Conservation (phyloP, 2,113 vertebrate species). For the Myiagra hebetior region DNA sequence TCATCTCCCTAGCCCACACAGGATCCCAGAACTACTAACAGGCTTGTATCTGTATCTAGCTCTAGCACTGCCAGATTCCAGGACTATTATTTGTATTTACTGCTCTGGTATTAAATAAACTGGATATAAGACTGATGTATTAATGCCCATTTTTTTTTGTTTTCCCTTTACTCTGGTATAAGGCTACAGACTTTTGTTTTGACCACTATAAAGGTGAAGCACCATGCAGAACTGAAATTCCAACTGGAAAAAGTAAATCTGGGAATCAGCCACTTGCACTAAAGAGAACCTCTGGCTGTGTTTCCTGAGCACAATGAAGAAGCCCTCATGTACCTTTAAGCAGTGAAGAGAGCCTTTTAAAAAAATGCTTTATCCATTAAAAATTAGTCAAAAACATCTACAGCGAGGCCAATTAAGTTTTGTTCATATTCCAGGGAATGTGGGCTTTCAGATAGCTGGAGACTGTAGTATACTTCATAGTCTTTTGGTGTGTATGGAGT, state of each 20-base stretch:
- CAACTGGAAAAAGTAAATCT: background rate
- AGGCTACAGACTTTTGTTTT: background rate
- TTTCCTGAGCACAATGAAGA: background rate
- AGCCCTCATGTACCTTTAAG: background rate
- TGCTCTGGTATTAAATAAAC: constrained; percentile 23
- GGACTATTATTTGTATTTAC: background rate
- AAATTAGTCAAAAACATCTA: background rate
- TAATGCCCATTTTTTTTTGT: background rate
- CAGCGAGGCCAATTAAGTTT: background rate
- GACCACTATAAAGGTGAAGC: background rate
- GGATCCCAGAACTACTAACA: background rate
- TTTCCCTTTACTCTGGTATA: background rate
- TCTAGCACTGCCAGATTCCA: background rate
- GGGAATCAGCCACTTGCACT: background rate
- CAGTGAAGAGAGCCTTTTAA: background rate
- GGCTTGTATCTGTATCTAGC: background rate
- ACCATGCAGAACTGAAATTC: background rate
- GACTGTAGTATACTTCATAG: background rate
- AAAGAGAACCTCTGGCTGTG: background rate
- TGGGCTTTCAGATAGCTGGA: background rate
- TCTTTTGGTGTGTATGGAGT: background rate
- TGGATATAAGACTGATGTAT: background rate
- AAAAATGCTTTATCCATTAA: background rate
- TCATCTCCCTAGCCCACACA: background rate
- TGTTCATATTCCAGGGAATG: background rate